A percentile compares a stretch with the other conserved stretches of the same genome.
Evolutionary conservation across 2,888 invertebrate genomes (phyloP).

Genomic region (Agonopterix arenella): DNA sequence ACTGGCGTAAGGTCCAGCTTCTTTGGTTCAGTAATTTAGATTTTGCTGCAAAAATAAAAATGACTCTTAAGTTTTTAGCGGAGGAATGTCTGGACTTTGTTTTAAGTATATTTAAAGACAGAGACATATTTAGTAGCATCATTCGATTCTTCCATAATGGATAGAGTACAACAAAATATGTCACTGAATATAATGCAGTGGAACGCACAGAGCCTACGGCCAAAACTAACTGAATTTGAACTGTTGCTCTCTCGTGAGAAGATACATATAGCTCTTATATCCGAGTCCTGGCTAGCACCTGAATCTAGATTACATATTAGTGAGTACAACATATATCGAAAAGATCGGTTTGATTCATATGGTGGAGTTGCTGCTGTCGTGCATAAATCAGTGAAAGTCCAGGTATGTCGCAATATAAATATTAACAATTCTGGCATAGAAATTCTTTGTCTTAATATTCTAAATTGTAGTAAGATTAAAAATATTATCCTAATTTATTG

Average conservation of each 20-base stretch:
- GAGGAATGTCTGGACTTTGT: no score
- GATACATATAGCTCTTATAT: slow-evolving; percentile 13
- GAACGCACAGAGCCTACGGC: slow-evolving; percentile 9
- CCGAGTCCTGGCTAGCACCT: slow-evolving; percentile 14
- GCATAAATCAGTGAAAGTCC: slow-evolving; percentile 9
- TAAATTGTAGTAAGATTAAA: slow-evolving; percentile 7
- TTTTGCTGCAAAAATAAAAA: no score
- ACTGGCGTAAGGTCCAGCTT: no score
- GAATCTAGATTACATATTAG: slow-evolving; percentile 2
- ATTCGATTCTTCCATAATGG: background rate
- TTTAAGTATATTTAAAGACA: no score
- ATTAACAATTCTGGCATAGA: slow-evolving; percentile 9
- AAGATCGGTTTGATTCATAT: slow-evolving; percentile 9
- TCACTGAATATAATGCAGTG: slow-evolving; percentile 7
- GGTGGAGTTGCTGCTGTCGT: slow-evolving; percentile 12
- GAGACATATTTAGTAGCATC: no score
- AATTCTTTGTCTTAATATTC: slow-evolving; percentile 6
- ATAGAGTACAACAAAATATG: background rate
- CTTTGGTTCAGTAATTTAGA: no score
- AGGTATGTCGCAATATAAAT: background rate
- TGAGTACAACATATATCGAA: slow-evolving; percentile 9
- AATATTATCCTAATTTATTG: slow-evolving; percentile 13
- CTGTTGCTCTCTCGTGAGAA: slow-evolving; percentile 5
- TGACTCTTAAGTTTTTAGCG: no score
- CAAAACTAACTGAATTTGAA: slow-evolving; percentile 6